Base-by-base conservation (phyloP, 2,797 vertebrate genomes). In the Holocentrus rufus region DNA sequence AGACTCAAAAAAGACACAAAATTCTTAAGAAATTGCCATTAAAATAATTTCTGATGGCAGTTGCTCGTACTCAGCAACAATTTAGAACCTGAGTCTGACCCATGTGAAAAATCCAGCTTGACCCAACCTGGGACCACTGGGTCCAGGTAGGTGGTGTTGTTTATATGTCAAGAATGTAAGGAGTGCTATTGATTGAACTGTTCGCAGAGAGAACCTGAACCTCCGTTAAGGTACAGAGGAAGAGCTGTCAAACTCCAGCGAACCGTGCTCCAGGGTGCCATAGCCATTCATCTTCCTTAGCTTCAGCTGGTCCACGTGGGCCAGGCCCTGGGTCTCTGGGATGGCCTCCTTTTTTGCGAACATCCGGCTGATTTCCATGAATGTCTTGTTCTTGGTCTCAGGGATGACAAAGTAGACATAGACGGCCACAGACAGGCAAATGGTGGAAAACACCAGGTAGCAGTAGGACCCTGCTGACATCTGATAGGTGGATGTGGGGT, bases 331-430 rank as follows among this genome's bases (percentile, higher is more conserved):
- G 7, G 90, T 92, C 80, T 91, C 94, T 0, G 86, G n/a, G 11
- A 86, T 52, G 0, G 87, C 83, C 66, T 93, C 90, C 65, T 89
- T 90, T 72, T 89, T 88, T 5, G 89, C 84, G 7, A 97, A 97
- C 92, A 95, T 92, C 49, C 80, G 91, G 84, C 94, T 96, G 90
- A 98, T 97, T 88, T 97, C 96, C 94, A 96, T 85, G 79, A 97
- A 97, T 0, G 95, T 97, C 87, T 96, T 97, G 90, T 96, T 96
- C 89, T 95, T 97, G 64, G 96, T 98, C 89, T 97, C 96, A 0
- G 96, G 96, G 88, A 98, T 90, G 53, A 96, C 10, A 0, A 94
- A n/a, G 85, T 94, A 95, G 65, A 96, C 84, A 0, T 95, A 97
- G 36, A 93, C 1, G 0, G 95, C 94, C 81, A 96, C 95, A 1